A percentile compares a stretch with the other conserved stretches of the same genome.
phyloP scores from a whole-genome alignment of 2,888 invertebrate genomes.

The Dyspetes luteomarginatus region DNA sequence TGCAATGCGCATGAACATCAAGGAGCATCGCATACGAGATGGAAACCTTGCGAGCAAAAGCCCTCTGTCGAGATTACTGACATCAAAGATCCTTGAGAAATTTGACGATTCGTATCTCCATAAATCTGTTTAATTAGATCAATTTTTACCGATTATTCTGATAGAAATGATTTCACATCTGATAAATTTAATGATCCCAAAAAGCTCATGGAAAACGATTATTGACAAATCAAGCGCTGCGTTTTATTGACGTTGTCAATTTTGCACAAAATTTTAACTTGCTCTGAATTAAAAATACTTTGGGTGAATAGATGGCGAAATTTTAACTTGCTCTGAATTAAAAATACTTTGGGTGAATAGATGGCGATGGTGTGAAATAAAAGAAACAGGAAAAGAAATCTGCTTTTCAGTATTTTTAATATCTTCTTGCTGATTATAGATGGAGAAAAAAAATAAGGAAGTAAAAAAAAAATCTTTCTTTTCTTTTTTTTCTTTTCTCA shows the following conservation, averaged over 20 bases:
- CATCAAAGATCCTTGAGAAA: too few species aligned
- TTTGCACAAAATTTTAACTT: too few species aligned
- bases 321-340: too few species aligned
- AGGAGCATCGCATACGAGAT: not conserved
- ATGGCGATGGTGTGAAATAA: too few species aligned
- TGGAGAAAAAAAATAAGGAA: not conserved
- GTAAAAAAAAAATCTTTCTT: not conserved
- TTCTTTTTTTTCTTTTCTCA: not conserved
- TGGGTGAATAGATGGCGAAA: not conserved
- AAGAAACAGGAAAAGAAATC: too few species aligned
- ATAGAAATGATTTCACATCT: too few species aligned
- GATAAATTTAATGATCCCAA: too few species aligned
- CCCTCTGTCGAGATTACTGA: not conserved
- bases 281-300: constrained; percentile 1
- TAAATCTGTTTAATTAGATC: constrained; percentile 34
- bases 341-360: not conserved
- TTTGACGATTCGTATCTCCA: constrained; percentile 20
- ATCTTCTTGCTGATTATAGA: too few species aligned
- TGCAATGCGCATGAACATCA: not conserved
- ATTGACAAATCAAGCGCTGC: too few species aligned
- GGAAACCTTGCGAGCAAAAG: not conserved
- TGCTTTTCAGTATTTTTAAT: too few species aligned
- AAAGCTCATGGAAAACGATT: too few species aligned
- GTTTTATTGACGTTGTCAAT: too few species aligned
- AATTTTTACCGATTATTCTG: constrained; percentile 16